These are phyloP conservation scores for Brachyptera risi DNA, from an alignment of 2,888 invertebrate genomes.

Conservation along the genomic window DNA sequence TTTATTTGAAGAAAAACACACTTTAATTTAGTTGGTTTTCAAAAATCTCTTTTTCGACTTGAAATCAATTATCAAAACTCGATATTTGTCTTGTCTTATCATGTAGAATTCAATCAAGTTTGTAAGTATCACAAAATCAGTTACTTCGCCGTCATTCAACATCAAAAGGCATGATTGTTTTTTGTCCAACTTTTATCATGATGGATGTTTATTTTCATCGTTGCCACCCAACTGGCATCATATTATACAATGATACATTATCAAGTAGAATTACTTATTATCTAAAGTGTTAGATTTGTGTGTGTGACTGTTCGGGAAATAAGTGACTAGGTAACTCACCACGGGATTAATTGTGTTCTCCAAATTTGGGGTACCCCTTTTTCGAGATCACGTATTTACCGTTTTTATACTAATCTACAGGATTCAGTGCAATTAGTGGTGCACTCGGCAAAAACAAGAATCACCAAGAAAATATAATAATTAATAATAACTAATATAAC, in stretches of 20 bases:
- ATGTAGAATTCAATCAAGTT: constrained; percentile 35
- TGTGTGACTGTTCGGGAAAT: constrained; percentile 3
- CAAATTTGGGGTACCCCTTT: no score
- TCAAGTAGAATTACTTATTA: background rate
- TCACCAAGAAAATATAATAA: constrained; percentile 27
- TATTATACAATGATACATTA: background rate
- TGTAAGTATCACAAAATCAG: constrained; percentile 34
- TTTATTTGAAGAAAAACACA: constrained; percentile 13
- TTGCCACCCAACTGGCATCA: constrained; percentile 3
- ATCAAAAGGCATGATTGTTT: constrained; percentile 31
- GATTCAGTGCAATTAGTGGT: constrained; percentile 27
- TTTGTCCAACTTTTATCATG: background rate
- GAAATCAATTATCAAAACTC: constrained; percentile 35
- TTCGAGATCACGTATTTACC: no score
- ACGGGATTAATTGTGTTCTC: background rate
- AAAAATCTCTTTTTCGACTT: constrained; percentile 23
- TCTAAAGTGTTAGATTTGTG: constrained; percentile 6
- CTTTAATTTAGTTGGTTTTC: constrained; percentile 12
- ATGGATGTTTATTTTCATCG: background rate
- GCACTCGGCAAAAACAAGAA: constrained; percentile 24
- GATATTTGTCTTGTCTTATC: constrained; percentile 27
- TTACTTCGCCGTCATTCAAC: constrained; percentile 34
- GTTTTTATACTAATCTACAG: constrained; percentile 21
- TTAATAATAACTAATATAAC: constrained; percentile 24
- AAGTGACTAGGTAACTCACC: constrained; percentile 32